phyloP scores from a whole-genome alignment of 1,140 invertebrate species.

The Dreissena rostriformis region DNA sequence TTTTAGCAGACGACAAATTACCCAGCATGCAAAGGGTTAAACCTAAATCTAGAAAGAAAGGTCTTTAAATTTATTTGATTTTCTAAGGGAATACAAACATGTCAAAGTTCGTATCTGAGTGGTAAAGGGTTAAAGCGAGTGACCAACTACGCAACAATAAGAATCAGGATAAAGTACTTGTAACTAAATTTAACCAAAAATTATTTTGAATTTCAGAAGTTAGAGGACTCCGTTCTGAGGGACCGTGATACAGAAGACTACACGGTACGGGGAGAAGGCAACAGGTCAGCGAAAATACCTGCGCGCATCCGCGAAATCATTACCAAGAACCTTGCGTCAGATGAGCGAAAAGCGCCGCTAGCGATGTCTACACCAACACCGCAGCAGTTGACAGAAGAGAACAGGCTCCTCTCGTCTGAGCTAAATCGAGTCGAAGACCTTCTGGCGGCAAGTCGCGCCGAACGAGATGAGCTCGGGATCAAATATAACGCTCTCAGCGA shows the following conservation, averaged over 20 bases:
- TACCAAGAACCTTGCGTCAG: constrained; percentile 78
- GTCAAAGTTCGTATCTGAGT: too few species aligned
- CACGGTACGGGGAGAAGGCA: constrained; percentile 70
- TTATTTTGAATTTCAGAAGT: constrained; percentile 70
- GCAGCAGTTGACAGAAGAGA: constrained; percentile 78
- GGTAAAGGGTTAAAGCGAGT: too few species aligned
- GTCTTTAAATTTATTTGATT: too few species aligned
- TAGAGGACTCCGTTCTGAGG: constrained; percentile 78
- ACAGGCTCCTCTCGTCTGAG: constrained; percentile 77
- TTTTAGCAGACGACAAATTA: too few species aligned
- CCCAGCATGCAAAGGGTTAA: too few species aligned
- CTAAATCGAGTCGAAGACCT: constrained; percentile 81
- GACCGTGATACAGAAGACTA: constrained; percentile 70
- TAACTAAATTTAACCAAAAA: too few species aligned
- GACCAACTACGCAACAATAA: too few species aligned
- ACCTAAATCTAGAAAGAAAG: too few species aligned
- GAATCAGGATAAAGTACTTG: too few species aligned
- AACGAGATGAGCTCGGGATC: constrained; percentile 81
- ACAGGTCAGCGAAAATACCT: constrained; percentile 74
- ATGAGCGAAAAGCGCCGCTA: constrained; percentile 60
- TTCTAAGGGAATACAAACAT: too few species aligned
- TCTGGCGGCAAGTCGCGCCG: constrained; percentile 79
- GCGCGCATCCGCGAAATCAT: constrained; percentile 80
- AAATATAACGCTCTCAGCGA: constrained; percentile 82
- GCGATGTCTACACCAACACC: constrained; percentile 66